Evolutionary conservation across 37 sponge, comb jelly and placozoan species (phyloP).

Genomic region (Hexactinellida sp.): DNA sequence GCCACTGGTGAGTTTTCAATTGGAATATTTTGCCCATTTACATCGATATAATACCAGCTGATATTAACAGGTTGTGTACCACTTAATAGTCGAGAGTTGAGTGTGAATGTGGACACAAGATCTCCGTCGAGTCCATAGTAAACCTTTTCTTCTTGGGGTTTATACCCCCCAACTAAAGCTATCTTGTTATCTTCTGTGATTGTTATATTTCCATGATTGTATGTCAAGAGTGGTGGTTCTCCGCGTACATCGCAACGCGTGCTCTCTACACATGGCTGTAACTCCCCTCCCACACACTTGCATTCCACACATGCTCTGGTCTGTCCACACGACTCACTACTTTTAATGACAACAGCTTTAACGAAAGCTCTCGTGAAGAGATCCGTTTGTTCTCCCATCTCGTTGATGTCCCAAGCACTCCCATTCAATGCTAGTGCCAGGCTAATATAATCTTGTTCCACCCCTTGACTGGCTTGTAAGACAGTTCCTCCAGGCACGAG

Average conservation of each 20-base stretch:
- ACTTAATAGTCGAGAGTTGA: not conserved
- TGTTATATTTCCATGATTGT: not conserved
- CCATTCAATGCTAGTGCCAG: not conserved
- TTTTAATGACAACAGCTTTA: not conserved
- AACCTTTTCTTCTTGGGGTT: not conserved
- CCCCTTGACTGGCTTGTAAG: not conserved
- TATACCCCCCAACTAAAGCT: not conserved
- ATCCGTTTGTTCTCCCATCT: constrained; percentile 5
- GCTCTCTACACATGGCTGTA: constrained; percentile 1
- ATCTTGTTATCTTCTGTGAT: not conserved
- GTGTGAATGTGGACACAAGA: not conserved
- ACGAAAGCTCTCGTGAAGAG: constrained; percentile 8
- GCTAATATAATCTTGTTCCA: not conserved
- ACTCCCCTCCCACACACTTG: not conserved
- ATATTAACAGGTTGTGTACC: not conserved
- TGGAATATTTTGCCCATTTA: not conserved
- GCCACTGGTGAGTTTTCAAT: not conserved
- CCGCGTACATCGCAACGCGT: not conserved
- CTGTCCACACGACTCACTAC: constrained; percentile 7
- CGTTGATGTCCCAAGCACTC: not conserved
- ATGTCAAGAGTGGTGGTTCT: not conserved
- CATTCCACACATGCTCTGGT: not conserved
- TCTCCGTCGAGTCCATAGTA: not conserved
- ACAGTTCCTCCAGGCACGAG: not conserved
- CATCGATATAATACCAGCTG: not conserved